Base-by-base conservation (phyloP, 2,888 invertebrate genomes). In the Tenthredo distinguenda region DNA sequence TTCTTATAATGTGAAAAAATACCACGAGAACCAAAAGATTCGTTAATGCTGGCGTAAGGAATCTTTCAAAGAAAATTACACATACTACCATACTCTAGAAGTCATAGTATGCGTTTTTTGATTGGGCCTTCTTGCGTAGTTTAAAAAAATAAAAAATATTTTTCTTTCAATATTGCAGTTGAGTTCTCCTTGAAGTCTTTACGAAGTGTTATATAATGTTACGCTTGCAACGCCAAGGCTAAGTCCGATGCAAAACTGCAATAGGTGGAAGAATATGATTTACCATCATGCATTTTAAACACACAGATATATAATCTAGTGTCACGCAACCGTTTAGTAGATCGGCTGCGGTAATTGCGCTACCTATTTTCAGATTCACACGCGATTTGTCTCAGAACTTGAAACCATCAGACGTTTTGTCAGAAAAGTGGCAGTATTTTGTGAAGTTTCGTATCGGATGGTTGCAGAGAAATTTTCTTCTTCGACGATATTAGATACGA, bases 301-400 rank as follows among this genome's bases (percentile, higher is more conserved):
- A n/a, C n/a, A 12, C 47, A 47, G 47, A 47, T 47, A 55, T 55
- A n/a, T 55, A 55, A 55, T 55, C 6, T n/a, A 55, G 55, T 55
- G n/a, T 55, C n/a, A 18, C n/a, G 55, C 55, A 55, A 47, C 47
- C 47, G 47, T 47, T 47, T 15, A 47, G 47, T 47, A 47, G 15
- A 47, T 47, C 3, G n/a, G n/a, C 55, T 55, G 55, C n/a, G n/a
- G 5, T 55, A n/a, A 55, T 55, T n/a, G 6, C 55, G n/a, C 55
- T 55, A 55, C n/a, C n/a, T n/a, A n/a, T 55, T 55, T 55, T n/a
- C n/a, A 55, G n/a, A 55, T n/a, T n/a, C n/a, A 55, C 55, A 55
- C 55, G 55, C 18, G 18, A 7, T n/a, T 7, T n/a, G 7, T 55
- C 55, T 55, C n/a, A 55, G 55, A 10, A 55, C 55, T 55, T n/a